Evolutionary conservation across 2,113 vertebrate species (phyloP), one percentile per base, ranked within the genome.

Genomic region (Pitta sordida): DNA sequence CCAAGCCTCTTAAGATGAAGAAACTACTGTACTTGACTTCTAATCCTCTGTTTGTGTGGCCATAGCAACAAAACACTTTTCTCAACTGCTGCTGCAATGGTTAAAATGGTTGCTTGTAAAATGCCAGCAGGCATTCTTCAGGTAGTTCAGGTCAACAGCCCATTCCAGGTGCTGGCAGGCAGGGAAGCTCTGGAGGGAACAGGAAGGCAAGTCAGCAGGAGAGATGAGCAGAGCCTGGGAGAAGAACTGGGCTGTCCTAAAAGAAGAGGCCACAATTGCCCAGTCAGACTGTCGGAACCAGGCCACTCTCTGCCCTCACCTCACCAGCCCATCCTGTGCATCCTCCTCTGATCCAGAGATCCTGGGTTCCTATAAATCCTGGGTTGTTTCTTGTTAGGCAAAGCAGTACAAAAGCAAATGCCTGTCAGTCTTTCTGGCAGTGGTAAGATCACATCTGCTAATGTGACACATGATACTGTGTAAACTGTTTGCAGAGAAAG

Each of bases 11-110:
- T 87, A 41, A 83, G 41, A 91, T 89, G 70, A 78, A 88, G 83
- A 86, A 94, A 95, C 49, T 41, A 70, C 71, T 85, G 63, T 41
- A 63, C 85, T 83, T 94, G 94, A 95, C 74, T 95, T 93, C 46
- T 82, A 80, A 74, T 93, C 85, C 52, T 90, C 89, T 93, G 75
- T 78, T 91, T 86, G 36, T 60, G 96, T 94, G 94, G 71, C 94
- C 94, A 96, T 96, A 94, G 96, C 94, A 96, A 96, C 96, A 96
- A 95, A 97, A 85, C 74, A 94, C 67, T 96, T 94, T 62, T 41
- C 41, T 75, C 34, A 85, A 59, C 86, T 86, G 52, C 93, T 86
- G 89, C 91, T 80, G 91, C 94, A 90, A 90, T 92, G 43, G 89
- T 88, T 81, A 75, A 86, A 87, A 83, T 83, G 69, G 90, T 86